Conservation (phyloP, 2,888 invertebrate genomes). For the Eurytoma californica region DNA sequence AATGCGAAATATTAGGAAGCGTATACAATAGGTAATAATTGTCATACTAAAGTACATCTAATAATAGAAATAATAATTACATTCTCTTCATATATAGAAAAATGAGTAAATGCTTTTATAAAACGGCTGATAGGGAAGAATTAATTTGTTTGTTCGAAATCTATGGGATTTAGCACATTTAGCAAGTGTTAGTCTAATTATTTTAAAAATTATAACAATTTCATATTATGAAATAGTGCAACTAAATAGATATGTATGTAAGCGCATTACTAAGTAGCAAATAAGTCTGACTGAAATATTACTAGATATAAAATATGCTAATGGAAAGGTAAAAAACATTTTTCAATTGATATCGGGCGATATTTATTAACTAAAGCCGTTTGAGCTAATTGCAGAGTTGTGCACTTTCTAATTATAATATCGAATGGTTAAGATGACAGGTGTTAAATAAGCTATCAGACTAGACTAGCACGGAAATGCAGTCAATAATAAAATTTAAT, state of each 20-base stretch:
- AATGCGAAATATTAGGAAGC: no score
- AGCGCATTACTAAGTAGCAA: conserved; percentile 16
- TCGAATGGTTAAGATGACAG: background rate
- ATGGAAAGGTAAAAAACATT: conserved; percentile 6
- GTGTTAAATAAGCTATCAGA: no score
- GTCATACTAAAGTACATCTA: no score
- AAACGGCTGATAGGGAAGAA: no score
- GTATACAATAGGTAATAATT: no score
- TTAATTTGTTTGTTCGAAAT: background rate
- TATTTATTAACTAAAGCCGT: background rate
- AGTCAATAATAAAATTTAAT: background rate
- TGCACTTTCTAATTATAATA: conserved; percentile 31
- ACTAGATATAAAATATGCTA: conserved; percentile 14
- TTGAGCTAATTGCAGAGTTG: conserved; percentile 36
- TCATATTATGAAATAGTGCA: conserved; percentile 13
- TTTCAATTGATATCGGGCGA: no score
- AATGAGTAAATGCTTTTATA: no score
- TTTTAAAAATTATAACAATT: conserved; percentile 22
- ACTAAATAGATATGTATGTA: background rate
- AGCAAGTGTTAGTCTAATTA: conserved; percentile 17
- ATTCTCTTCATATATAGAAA: no score
- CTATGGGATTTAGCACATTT: background rate
- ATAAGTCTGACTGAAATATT: conserved; percentile 37
- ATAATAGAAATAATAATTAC: no score
- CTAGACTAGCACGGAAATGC: no score